phyloP scores from a whole-genome alignment of 1,140 invertebrate genomes.

The Diuraphis noxia region DNA sequence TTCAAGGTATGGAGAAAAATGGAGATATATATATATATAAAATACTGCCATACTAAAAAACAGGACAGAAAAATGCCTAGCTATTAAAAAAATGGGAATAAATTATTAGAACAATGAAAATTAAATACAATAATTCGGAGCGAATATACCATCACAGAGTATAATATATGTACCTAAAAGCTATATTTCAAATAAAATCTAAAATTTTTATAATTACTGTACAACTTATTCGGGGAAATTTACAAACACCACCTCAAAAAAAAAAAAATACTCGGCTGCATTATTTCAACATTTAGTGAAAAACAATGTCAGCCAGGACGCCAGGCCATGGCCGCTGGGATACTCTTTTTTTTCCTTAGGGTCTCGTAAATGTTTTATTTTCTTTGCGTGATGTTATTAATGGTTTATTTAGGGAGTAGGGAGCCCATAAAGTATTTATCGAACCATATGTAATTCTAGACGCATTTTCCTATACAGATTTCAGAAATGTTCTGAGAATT shows the following conservation, averaged over 20 bases:
- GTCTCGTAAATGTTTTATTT: too few relatives aligned
- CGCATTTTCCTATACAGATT: too few relatives aligned
- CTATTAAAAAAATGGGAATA: neutral
- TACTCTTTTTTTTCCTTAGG: too few relatives aligned
- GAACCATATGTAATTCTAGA: too few relatives aligned
- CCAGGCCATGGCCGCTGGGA: too few relatives aligned
- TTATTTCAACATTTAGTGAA: too few relatives aligned
- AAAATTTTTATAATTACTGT: neutral
- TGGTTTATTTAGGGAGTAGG: too few relatives aligned
- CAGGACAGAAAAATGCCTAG: neutral
- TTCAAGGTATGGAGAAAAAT: neutral
- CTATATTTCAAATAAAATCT: neutral
- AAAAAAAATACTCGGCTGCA: neutral
- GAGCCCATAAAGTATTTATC: too few relatives aligned
- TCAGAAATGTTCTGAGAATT: too few relatives aligned
- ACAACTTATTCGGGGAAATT: neutral
- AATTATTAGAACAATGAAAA: neutral
- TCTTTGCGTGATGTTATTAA: too few relatives aligned
- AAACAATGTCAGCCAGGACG: too few relatives aligned
- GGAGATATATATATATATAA: neutral
- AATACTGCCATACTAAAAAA: neutral
- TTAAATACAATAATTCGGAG: neutral
- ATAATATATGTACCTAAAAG: neutral
- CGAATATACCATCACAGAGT: neutral
- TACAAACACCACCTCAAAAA: neutral